Percentiles rank a stretch among this genome's conserved stretches.
Conservation (phyloP, 2,888 invertebrate species). For the Stramonita haemastoma region DNA sequence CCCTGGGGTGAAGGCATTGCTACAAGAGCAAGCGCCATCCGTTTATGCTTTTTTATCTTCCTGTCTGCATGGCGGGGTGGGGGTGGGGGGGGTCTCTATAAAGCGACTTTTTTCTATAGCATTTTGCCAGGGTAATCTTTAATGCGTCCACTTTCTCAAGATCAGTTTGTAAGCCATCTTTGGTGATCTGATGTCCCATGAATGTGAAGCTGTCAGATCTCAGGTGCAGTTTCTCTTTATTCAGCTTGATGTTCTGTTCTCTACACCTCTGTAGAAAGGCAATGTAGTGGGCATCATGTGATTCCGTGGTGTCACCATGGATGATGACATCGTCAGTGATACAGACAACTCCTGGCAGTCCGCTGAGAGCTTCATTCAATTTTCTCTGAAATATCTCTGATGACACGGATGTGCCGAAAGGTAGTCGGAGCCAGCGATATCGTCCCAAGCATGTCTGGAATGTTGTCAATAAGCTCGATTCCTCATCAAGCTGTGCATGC, state of each 20-base stretch:
- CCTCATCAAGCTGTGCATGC: conserved; percentile 50
- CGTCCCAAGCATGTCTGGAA: conserved; percentile 49
- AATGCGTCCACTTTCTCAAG: conserved; percentile 50
- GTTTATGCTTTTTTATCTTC: too few relatives aligned
- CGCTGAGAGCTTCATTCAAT: conserved; percentile 46
- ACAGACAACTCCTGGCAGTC: conserved; percentile 49
- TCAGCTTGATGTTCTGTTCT: conserved; percentile 47
- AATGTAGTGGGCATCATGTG: conserved; percentile 47
- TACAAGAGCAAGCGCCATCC: too few relatives aligned
- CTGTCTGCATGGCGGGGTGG: too few relatives aligned
- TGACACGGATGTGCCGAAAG: conserved; percentile 50
- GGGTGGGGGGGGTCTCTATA: too few relatives aligned
- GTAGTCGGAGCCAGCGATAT: conserved; percentile 51
- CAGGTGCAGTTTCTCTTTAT: conserved; percentile 44
- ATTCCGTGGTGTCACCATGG: conserved; percentile 43
- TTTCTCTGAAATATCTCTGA: conserved; percentile 54
- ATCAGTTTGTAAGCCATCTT: conserved; percentile 48
- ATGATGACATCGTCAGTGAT: conserved; percentile 52
- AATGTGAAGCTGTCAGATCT: conserved; percentile 40
- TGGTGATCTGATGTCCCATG: conserved; percentile 49
- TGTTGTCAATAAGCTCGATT: conserved; percentile 50
- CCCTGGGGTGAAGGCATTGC: too few relatives aligned
- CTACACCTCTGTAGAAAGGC: conserved; percentile 48
- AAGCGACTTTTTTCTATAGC: too few relatives aligned
- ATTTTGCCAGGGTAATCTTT: too few relatives aligned